These are phyloP conservation scores for Nephrocerus scutellatus DNA, from an alignment of 2,888 invertebrate genomes.

Conservation along the genomic window DNA sequence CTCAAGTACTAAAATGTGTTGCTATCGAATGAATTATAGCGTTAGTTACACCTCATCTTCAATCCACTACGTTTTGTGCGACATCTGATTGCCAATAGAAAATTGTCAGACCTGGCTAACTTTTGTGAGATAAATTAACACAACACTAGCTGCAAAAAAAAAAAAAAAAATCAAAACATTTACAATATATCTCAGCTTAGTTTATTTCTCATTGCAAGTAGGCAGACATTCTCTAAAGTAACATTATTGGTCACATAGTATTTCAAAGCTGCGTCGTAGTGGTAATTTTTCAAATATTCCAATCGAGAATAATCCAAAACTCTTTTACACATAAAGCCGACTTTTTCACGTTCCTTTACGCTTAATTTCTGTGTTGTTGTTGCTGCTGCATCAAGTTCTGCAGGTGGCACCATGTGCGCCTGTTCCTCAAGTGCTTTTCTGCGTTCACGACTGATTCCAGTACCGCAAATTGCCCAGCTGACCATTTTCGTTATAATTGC, in stretches of 20 bases:
- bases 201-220: conserved; percentile 50
- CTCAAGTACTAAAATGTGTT: too few species aligned
- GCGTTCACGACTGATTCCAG: conserved; percentile 54
- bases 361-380: conserved; percentile 30
- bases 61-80: too few species aligned
- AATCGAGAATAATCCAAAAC: conserved; percentile 71
- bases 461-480: conserved; percentile 85
- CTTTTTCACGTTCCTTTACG: conserved; percentile 52
- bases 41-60: too few species aligned
- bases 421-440: conserved; percentile 34
- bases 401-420: not conserved
- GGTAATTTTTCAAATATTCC: conserved; percentile 53
- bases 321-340: conserved; percentile 69
- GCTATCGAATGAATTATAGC: too few species aligned
- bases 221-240: conserved; percentile 73
- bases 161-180: not conserved
- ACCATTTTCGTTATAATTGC: conserved; percentile 71
- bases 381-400: conserved; percentile 3
- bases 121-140: conserved; percentile 3
- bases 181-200: not conserved
- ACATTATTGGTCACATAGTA: conserved; percentile 59
- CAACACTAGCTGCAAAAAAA: conserved; percentile 1
- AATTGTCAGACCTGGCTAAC: too few species aligned
- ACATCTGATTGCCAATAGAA: too few species aligned
- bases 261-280: conserved; percentile 57